These are phyloP conservation scores for Oenanthe oenanthe DNA, from an alignment of 2,113 vertebrate genomes.

Conservation along the genomic window DNA sequence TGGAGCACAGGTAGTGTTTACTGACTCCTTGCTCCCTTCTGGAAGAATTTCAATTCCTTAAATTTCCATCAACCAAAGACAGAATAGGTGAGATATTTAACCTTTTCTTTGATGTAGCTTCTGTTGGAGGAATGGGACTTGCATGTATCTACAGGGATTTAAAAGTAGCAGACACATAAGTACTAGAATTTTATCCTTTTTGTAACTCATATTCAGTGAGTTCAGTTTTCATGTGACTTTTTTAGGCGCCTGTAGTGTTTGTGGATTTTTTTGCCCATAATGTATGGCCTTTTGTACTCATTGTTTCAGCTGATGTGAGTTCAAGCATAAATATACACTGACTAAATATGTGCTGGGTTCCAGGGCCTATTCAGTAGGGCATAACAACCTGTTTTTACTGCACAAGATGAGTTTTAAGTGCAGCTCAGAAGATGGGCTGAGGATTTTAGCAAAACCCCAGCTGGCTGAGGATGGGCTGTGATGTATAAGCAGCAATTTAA, in stretches of 20 bases:
- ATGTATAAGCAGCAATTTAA: neutral
- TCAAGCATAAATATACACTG: neutral
- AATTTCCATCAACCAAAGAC: neutral
- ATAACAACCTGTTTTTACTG: neutral
- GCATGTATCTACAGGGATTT: neutral
- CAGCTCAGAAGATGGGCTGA: neutral
- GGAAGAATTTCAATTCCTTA: neutral
- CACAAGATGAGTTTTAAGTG: neutral
- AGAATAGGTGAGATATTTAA: neutral
- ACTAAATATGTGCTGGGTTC: neutral
- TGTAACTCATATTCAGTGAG: neutral
- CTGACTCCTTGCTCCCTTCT: neutral
- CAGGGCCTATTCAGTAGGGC: neutral
- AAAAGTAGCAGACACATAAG: neutral
- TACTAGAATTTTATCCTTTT: neutral
- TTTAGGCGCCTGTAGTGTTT: neutral
- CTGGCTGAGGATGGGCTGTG: neutral
- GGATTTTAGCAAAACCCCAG: neutral
- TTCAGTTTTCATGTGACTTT: neutral
- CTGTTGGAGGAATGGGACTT: neutral
- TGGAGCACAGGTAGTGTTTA: neutral
- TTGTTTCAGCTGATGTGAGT: conserved; percentile 15
- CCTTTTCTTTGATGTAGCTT: neutral
- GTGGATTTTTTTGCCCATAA: neutral
- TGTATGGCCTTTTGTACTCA: neutral